Percentiles rank a stretch among this genome's conserved stretches.
Evolutionary conservation across 1,140 invertebrate species (phyloP).

Genomic region (Calephelis nemesis): DNA sequence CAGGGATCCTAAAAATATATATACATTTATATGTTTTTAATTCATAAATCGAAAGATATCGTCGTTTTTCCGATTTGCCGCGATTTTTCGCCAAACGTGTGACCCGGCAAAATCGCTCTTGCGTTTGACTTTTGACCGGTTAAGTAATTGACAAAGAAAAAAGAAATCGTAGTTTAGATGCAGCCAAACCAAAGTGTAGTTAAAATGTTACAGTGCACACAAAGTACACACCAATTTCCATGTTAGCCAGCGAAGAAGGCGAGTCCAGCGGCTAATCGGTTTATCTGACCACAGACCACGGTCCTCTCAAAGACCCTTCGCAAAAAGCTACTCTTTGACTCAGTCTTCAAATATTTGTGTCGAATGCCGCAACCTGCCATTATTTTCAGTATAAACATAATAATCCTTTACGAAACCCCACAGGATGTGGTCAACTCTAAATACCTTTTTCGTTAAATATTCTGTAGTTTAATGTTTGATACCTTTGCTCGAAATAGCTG

Average conservation of each 20-base stretch:
- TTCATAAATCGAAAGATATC: no score
- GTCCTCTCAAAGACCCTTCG: slow-evolving; percentile 59
- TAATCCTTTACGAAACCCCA: slow-evolving; percentile 59
- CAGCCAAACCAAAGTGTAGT: background rate
- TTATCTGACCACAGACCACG: slow-evolving; percentile 68
- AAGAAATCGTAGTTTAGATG: background rate
- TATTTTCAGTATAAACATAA: slow-evolving; percentile 74
- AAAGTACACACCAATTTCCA: background rate
- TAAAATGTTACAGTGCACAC: background rate
- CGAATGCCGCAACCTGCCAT: slow-evolving; percentile 65
- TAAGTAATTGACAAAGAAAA: background rate
- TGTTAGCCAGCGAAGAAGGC: slow-evolving; percentile 5
- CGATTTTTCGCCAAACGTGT: no score
- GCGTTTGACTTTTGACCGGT: no score
- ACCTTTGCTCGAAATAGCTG: slow-evolving; percentile 26
- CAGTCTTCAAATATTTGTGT: slow-evolving; percentile 71
- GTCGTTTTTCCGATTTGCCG: no score
- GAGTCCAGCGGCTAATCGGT: slow-evolving; percentile 53
- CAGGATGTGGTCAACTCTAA: slow-evolving; percentile 34
- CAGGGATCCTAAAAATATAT: no score
- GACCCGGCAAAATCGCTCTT: no score
- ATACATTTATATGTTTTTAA: no score
- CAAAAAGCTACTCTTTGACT: slow-evolving; percentile 74
- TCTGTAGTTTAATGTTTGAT: slow-evolving; percentile 30
- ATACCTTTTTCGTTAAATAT: slow-evolving; percentile 32